Evolutionary conservation across 2,888 invertebrate species (phyloP), one percentile per base, ranked within the genome.

Genomic region (Cabera pusaria): DNA sequence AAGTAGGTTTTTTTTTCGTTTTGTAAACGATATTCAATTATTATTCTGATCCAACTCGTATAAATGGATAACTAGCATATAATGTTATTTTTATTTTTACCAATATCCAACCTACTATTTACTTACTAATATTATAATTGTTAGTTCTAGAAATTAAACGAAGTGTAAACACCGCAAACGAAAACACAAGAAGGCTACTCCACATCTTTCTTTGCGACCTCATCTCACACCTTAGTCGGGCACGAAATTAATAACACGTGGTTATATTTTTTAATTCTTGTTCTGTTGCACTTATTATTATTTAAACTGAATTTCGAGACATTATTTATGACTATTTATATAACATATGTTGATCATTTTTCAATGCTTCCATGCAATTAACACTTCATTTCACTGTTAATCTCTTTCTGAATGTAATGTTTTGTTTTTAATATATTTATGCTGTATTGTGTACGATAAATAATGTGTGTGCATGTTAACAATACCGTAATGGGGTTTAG

Each of bases 251-350:
- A 88, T 88, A 86, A 85, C 84, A 79, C 79, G 76, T 80, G 79
- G 48, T 53, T 49, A 53, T 48, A 83, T 79, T 86, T 87, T 88
- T 87, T 86, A 84, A 77, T 83, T 85, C 72, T 79, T 82, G 72
- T 82, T 69, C 67, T 81, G 76, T 78, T 82, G 82, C 81, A 85
- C 83, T 86, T 88, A 85, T 87, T 86, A 86, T 86, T 87, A 85
- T 82, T 88, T 87, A 87, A 87, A 85, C 86, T 85, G 84, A 84
- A 85, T 84, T 83, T 82, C 78, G 79, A 80, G 71, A 47, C 64
- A 72, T 84, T 86, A 87, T 87, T 88, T 88, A 87, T 87, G 77
- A 82, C 78, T 88, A 87, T 87, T 88, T 87, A 87, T 86, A 87
- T 87, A 87, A 86, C 84, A 79, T 87, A 88, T 87, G 87, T 81